Percentiles rank a stretch among this genome's conserved stretches.
phyloP scores from a whole-genome alignment of 2,113 vertebrate species.

The Anolis carolinensis region DNA sequence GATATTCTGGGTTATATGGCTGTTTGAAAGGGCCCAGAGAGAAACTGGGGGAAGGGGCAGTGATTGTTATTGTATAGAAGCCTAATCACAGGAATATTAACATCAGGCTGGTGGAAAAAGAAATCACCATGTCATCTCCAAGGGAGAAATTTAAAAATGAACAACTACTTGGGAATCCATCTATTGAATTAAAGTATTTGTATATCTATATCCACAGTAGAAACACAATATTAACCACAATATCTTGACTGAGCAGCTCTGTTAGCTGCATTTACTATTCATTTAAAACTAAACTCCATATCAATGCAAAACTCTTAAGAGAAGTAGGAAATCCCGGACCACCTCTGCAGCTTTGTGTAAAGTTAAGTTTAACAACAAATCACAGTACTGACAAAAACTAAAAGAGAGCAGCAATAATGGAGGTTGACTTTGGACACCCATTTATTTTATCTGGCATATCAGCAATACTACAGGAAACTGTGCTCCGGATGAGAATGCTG shows the following conservation, averaged over 20 bases:
- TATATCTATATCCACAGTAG: slow-evolving; percentile 35
- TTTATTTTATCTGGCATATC: slow-evolving; percentile 60
- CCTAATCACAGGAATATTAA: slow-evolving; percentile 37
- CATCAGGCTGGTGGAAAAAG: neutral
- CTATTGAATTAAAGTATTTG: slow-evolving; percentile 35
- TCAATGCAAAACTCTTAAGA: slow-evolving; percentile 22
- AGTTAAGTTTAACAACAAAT: slow-evolving; percentile 44
- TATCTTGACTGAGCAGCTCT: slow-evolving; percentile 34
- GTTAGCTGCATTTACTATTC: slow-evolving; percentile 29
- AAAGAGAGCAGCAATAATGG: slow-evolving; percentile 51
- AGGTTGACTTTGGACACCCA: slow-evolving; percentile 62
- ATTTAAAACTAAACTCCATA: slow-evolving; percentile 18
- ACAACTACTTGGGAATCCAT: slow-evolving; percentile 18
- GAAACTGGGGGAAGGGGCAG: too few relatives aligned
- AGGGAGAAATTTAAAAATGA: slow-evolving; percentile 42
- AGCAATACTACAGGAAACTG: slow-evolving; percentile 60
- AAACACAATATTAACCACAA: slow-evolving; percentile 46
- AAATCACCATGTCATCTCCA: slow-evolving; percentile 12
- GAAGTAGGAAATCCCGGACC: neutral
- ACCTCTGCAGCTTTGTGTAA: slow-evolving; percentile 8
- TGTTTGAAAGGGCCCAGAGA: too few relatives aligned
- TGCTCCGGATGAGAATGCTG: slow-evolving; percentile 45
- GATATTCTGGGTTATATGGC: too few relatives aligned
- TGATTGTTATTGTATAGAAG: slow-evolving; percentile 30
- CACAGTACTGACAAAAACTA: slow-evolving; percentile 43